Conservation (phyloP, 2,113 vertebrate genomes). For the Pseudopodoces humilis region DNA sequence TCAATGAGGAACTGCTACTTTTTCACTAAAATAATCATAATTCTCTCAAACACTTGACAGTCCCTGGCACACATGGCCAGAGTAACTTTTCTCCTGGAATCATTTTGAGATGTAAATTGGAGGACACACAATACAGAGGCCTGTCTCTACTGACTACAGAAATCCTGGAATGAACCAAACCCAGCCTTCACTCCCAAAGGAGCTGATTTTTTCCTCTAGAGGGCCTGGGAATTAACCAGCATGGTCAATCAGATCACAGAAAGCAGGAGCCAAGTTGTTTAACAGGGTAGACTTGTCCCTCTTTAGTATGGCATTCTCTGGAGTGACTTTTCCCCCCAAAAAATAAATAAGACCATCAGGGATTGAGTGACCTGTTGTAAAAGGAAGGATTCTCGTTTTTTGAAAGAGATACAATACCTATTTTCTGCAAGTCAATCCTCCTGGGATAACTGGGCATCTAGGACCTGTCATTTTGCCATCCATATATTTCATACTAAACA, state of each 20-base stretch:
- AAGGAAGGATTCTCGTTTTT: background rate
- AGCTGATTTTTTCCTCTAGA: background rate
- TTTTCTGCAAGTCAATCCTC: background rate
- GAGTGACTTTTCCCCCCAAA: background rate
- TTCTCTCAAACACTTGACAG: background rate
- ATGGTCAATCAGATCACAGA: background rate
- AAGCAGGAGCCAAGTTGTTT: background rate
- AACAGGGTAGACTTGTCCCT: background rate
- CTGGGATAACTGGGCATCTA: background rate
- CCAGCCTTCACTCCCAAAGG: background rate
- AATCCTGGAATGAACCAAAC: background rate
- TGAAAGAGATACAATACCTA: background rate
- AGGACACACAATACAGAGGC: background rate
- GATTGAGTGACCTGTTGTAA: background rate
- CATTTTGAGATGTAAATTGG: background rate
- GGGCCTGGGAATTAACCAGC: background rate
- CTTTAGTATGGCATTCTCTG: background rate
- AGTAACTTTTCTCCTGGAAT: background rate
- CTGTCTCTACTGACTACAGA: background rate
- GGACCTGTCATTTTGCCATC: background rate
- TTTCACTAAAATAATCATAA: background rate
- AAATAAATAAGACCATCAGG: background rate
- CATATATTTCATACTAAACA: background rate
- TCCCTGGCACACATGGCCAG: background rate
- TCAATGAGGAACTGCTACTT: background rate